Base-by-base conservation (phyloP, 2,113 vertebrate species). In the Cepphus grylle region DNA sequence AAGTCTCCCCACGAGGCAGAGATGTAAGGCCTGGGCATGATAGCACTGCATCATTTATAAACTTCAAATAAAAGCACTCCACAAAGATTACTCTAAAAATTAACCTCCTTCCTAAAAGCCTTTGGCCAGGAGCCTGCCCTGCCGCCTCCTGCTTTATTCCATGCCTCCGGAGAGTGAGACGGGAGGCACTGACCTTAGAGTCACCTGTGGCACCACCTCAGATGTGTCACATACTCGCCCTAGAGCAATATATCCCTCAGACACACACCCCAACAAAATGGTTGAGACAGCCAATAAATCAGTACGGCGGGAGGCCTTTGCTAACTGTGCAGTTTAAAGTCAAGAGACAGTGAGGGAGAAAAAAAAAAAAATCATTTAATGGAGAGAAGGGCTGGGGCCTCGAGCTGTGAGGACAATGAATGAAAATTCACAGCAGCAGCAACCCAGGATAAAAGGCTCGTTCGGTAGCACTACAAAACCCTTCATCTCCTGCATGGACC, bases 201-300 rank as follows among this genome's bases (percentile, higher is more conserved):
- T 94, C 81, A 95, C 95, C 94, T 94, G 94, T 91, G 58, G 95
- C 95, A 97, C 91, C 89, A 94, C 86, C 95, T 91, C 66, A 8
- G 65, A 85, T 65, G 36, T 91, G 89, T 93, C 95, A 96, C 93
- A 87, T 9, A 66, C 53, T 82, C 25, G 1, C 83, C 93, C 83
- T 62, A 55, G 36, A 89, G 94, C 83, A 11, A 69, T 18, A 49
- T 20, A 92, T 78, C 92, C 94, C 69, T 95, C 69, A n/a, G 53
- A 92, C 40, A 43, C 59, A 80, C 74, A 83, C 77, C 81, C 88
- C 73, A 45, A 38, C 70, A 58, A 77, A 95, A 93, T 21, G 86
- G 78, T 53, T 21, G 86, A 87, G 86, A 69, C 32, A 61, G 40
- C 42, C 52, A 79, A 80, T 93, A 92, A 94, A 95, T 87, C 83